Evolutionary conservation across 2,888 invertebrate genomes (phyloP), one percentile per base, ranked within the genome.

Genomic region (Alsophila aescularia): DNA sequence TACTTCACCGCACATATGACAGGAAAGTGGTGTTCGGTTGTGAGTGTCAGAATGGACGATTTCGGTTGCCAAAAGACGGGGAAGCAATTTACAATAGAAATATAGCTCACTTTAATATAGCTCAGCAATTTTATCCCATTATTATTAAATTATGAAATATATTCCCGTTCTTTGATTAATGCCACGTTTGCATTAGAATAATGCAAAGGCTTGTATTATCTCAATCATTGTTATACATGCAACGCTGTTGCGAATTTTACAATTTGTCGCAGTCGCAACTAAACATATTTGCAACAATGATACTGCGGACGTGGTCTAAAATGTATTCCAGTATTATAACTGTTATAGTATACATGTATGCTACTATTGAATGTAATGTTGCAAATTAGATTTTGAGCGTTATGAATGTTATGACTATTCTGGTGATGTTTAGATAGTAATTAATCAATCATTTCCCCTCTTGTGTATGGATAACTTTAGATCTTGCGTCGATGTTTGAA

Each of bases 11-110:
- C 63, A 66, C 69, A 77, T 67, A 72, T 58, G 69, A 66, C 70
- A 64, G 64, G 64, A 85, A 81, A 51, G 50, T 56, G 50, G 80
- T 76, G 87, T 83, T 84, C 71, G 85, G 86, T 85, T 79, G 73
- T 52, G 84, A 81, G 83, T 89, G 90, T 75, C 69, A 79, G 80
- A 69, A 87, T 77, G 83, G 89, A 90, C 90, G 83, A 83, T 86
- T 79, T 81, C 73, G 81, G 82, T 84, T 82, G 86, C 81, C 78
- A 75, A 83, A 70, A 75, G 88, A 89, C 89, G 89, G 85, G 90
- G 90, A 90, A 90, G 89, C 89, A 86, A 75, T 72, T 53, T 61
- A 73, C 62, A 67, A 72, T 65, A 69, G 51, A 69, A 24, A 70
- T 67, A 73, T 79, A 70, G 61, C 59, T 60, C 59, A 64, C 51